Conservation (phyloP, 2,797 vertebrate species). For the Halcyon leucocephala region DNA sequence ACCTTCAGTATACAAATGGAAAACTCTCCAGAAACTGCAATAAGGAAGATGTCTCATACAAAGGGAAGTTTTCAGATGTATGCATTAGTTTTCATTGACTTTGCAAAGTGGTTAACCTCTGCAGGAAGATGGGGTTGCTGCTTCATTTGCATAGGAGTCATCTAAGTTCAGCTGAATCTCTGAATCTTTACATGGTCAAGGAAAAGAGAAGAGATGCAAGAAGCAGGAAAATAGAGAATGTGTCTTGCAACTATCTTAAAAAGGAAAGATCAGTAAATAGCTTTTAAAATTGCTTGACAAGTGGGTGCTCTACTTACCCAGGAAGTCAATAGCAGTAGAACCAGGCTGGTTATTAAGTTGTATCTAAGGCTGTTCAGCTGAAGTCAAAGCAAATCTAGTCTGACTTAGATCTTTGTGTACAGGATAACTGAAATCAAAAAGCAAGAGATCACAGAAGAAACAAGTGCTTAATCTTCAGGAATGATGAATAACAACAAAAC, state of each 20-base stretch:
- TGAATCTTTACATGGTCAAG: neutral
- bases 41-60: neutral
- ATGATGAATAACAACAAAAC: neutral
- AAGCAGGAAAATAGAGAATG: neutral
- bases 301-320: neutral
- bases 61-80: neutral
- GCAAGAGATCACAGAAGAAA: neutral
- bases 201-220: neutral
- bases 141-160: neutral
- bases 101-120: neutral
- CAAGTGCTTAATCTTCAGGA: neutral
- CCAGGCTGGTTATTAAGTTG: neutral
- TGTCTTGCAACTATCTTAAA: neutral
- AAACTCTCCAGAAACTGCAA: slow-evolving; percentile 9
- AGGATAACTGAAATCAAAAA: neutral
- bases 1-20: neutral
- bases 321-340: neutral
- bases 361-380: neutral
- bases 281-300: neutral
- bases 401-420: neutral
- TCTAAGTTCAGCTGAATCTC: neutral
- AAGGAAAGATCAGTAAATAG: neutral
- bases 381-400: neutral
- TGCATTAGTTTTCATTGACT: neutral
- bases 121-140: neutral